A percentile compares a stretch with the other conserved stretches of the same genome.
These are phyloP conservation scores for Oreotrochilus melanogaster DNA, from an alignment of 2,113 vertebrate species.

Conservation along the genomic window DNA sequence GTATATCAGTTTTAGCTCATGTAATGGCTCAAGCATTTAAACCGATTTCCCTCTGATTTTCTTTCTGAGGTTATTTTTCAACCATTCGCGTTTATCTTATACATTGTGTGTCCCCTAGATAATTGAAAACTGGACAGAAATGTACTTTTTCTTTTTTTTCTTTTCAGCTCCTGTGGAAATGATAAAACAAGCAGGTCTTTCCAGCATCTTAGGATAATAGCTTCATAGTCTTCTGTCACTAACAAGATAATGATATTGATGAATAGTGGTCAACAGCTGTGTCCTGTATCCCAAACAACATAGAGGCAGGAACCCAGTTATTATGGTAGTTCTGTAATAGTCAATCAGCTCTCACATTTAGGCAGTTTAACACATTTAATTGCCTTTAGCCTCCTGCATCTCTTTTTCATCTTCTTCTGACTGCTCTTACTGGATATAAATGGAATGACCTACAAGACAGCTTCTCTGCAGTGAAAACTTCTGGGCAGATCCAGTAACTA, in stretches of 20 bases:
- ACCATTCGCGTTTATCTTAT: background rate
- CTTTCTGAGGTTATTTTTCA: background rate
- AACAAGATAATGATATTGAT: background rate
- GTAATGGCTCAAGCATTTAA: background rate
- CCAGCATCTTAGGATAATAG: background rate
- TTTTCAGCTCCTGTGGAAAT: background rate
- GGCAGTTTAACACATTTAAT: background rate
- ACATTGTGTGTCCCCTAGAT: background rate
- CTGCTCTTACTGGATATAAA: background rate
- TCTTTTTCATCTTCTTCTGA: background rate
- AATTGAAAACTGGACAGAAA: background rate
- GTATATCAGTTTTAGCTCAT: background rate
- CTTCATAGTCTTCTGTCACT: background rate
- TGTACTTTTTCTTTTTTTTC: background rate
- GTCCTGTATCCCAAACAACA: background rate
- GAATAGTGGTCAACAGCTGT: background rate
- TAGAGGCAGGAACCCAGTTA: background rate
- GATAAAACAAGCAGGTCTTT: background rate
- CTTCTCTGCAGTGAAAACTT: background rate
- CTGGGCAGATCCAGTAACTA: background rate
- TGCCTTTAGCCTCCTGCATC: background rate
- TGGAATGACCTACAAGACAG: background rate
- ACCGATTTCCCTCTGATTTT: background rate
- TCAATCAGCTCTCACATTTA: background rate
- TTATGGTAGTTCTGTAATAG: rapidly evolving